phyloP scores from a whole-genome alignment of 2,797 vertebrate species.

The Triplophysa bombifrons region DNA sequence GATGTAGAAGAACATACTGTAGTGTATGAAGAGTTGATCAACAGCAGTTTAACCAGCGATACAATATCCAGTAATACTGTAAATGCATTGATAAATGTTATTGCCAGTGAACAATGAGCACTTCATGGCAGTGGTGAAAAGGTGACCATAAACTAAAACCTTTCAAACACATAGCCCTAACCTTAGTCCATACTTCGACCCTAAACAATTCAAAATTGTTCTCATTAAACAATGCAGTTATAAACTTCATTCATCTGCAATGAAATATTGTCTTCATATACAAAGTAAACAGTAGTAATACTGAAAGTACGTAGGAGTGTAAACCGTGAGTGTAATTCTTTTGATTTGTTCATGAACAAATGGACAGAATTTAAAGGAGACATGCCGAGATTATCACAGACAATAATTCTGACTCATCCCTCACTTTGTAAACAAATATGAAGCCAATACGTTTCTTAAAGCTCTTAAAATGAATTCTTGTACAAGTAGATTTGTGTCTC shows the following conservation, averaged over 20 bases:
- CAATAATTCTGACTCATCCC: background rate
- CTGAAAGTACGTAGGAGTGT: slow-evolving; percentile 6
- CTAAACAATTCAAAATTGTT: background rate
- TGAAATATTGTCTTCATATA: slow-evolving; percentile 11
- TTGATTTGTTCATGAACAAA: background rate
- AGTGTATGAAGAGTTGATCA: slow-evolving; percentile 29
- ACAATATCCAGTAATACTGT: slow-evolving; percentile 32
- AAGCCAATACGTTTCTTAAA: background rate
- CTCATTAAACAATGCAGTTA: background rate
- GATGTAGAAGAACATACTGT: slow-evolving; percentile 28
- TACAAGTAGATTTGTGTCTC: background rate
- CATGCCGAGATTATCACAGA: background rate
- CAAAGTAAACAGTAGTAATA: slow-evolving; percentile 4
- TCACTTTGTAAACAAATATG: background rate
- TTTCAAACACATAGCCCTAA: background rate
- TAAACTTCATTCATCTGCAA: background rate
- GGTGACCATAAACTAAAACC: background rate
- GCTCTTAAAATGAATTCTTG: background rate
- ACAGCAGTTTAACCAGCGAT: slow-evolving; percentile 40
- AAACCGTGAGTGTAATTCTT: slow-evolving; percentile 12
- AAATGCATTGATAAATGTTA: slow-evolving; percentile 27
- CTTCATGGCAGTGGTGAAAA: background rate
- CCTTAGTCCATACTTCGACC: background rate
- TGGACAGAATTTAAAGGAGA: background rate
- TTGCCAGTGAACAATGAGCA: slow-evolving; percentile 8